Evolutionary conservation across 2,888 invertebrate species (phyloP).

Genomic region (Harmothoe impar): DNA sequence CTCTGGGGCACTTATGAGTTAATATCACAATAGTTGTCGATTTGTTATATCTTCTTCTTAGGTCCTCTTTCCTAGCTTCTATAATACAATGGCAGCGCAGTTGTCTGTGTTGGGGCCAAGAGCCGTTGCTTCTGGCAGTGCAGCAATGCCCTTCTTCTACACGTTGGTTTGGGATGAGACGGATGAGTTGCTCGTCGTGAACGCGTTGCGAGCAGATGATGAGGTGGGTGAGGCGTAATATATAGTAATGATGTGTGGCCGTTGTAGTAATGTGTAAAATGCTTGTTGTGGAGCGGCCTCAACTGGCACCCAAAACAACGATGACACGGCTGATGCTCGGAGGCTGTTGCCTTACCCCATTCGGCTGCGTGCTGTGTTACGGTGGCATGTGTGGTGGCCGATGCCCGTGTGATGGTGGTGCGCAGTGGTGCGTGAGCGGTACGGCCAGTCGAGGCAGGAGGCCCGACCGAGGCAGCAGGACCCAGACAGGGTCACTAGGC

Average conservation of each 20-base stretch:
- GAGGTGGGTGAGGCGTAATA: not conserved
- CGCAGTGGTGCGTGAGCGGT: conserved; percentile 36
- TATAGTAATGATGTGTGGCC: not conserved
- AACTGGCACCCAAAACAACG: conserved; percentile 37
- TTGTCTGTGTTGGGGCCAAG: not conserved
- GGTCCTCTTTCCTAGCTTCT: not conserved
- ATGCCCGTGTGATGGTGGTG: not conserved
- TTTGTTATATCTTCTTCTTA: conserved; percentile 4
- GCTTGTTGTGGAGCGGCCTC: conserved; percentile 3
- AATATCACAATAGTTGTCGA: conserved; percentile 43
- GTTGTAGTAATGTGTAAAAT: not conserved
- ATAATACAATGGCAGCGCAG: conserved; percentile 50
- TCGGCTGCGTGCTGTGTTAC: conserved; percentile 53
- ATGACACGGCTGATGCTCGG: not conserved
- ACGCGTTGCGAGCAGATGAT: conserved; percentile 10
- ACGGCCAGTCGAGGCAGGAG: conserved; percentile 60
- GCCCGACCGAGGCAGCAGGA: conserved; percentile 29
- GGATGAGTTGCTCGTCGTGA: conserved; percentile 32
- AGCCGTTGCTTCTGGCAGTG: conserved; percentile 40
- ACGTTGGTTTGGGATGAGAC: not conserved
- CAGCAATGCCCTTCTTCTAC: conserved; percentile 39
- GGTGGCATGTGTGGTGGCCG: not conserved
- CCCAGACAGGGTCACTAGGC: not conserved
- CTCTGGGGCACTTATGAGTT: conserved; percentile 30
- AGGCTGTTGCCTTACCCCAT: conserved; percentile 51